These are phyloP conservation scores for Himantopus leucocephalus DNA, from an alignment of 2,113 vertebrate genomes.

Conservation along the genomic window DNA sequence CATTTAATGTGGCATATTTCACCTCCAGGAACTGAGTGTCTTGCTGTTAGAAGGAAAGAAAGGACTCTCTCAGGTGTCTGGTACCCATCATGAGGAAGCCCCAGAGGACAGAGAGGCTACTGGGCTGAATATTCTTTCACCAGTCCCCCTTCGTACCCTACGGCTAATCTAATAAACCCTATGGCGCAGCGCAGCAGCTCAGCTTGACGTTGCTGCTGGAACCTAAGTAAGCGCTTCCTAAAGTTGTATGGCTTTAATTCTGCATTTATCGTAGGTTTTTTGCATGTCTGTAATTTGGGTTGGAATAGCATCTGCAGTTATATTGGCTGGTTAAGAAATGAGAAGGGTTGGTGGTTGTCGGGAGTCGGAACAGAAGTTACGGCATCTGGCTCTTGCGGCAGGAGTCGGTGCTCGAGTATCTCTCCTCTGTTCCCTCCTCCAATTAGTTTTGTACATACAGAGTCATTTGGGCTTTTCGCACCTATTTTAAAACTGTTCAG, in stretches of 20 bases:
- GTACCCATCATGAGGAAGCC: neutral
- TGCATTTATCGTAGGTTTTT: neutral
- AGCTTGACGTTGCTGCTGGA: neutral
- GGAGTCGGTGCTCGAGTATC: fast-evolving
- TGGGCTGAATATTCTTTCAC: neutral
- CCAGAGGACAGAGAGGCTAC: neutral
- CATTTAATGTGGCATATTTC: neutral
- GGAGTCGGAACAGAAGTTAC: neutral
- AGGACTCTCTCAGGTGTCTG: neutral
- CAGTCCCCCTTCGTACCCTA: neutral
- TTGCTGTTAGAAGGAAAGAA: neutral
- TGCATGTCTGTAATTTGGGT: neutral
- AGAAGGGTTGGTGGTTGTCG: neutral
- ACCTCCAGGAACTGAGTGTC: neutral
- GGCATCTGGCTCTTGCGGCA: neutral
- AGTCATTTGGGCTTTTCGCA: neutral
- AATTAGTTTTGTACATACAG: neutral
- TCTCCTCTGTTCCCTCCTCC: neutral
- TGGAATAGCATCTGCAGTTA: neutral
- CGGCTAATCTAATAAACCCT: neutral
- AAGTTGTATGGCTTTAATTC: neutral
- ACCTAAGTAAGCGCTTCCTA: neutral
- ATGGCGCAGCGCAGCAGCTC: neutral
- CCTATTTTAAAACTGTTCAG: neutral
- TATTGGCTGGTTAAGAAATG: neutral